These are phyloP conservation scores for Drosophila trichaetosa DNA, from an alignment of 2,888 invertebrate species.

Conservation along the genomic window DNA sequence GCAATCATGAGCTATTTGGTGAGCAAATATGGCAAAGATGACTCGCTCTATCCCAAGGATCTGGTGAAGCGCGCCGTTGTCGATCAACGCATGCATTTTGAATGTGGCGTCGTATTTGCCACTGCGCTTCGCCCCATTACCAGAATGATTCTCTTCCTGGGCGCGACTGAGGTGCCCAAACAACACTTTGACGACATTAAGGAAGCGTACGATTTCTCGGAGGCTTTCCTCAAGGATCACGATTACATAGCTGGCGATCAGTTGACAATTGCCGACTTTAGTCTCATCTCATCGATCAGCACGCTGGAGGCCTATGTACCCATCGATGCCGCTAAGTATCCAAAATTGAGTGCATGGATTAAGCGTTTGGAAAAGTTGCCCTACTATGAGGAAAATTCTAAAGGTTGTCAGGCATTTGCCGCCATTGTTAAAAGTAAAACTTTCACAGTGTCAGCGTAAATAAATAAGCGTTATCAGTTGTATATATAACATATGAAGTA, in stretches of 20 bases:
- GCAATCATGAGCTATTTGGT: slow-evolving; percentile 81
- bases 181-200: slow-evolving; percentile 42
- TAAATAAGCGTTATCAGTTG: not conserved
- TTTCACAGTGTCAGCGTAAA: slow-evolving; percentile 13
- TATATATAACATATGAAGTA: not conserved
- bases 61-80: slow-evolving; percentile 67
- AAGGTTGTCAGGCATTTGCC: slow-evolving; percentile 26
- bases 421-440: slow-evolving; percentile 15
- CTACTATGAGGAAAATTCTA: slow-evolving; percentile 69
- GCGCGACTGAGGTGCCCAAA: slow-evolving; percentile 30
- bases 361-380: slow-evolving; percentile 66
- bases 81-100: slow-evolving; percentile 63
- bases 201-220: slow-evolving; percentile 42
- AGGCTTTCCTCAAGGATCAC: slow-evolving; percentile 48
- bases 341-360: slow-evolving; percentile 65
- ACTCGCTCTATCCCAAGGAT: slow-evolving; percentile 79
- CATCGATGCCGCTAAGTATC: slow-evolving; percentile 47
- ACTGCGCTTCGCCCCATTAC: slow-evolving; percentile 11
- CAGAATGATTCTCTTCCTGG: slow-evolving; percentile 20
- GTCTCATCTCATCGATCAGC: slow-evolving; percentile 36
- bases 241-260: slow-evolving; percentile 56
- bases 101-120: slow-evolving; percentile 33
- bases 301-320: slow-evolving; percentile 33
- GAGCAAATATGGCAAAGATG: slow-evolving; percentile 73
- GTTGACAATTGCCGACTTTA: slow-evolving; percentile 78